Evolutionary conservation across 2,888 invertebrate genomes (phyloP).

Genomic region (Hetaerina titia): DNA sequence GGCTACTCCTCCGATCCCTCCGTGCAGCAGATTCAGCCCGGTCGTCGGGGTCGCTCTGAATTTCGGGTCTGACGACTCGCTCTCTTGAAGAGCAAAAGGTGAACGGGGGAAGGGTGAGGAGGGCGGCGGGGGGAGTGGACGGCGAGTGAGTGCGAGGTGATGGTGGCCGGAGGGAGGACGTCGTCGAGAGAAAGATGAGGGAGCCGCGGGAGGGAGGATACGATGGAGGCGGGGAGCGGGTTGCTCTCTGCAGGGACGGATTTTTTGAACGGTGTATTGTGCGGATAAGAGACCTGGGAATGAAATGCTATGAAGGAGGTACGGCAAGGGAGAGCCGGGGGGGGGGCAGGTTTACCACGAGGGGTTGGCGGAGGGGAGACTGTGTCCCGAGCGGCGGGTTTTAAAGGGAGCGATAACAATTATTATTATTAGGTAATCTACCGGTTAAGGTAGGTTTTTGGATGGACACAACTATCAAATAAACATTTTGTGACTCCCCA

Average conservation of each 20-base stretch:
- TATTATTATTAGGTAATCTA: too few species aligned
- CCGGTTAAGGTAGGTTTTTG: too few species aligned
- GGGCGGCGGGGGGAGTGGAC: neutral
- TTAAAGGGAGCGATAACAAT: too few species aligned
- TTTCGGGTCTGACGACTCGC: neutral
- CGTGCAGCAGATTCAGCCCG: neutral
- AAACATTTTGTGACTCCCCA: too few species aligned
- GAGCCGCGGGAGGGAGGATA: neutral
- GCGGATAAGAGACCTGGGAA: neutral
- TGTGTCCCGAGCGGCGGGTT: too few species aligned
- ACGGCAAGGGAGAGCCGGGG: neutral
- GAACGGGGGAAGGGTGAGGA: too few species aligned
- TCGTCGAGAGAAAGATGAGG: neutral
- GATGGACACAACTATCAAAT: too few species aligned
- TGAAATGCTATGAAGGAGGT: neutral
- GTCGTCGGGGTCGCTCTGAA: neutral
- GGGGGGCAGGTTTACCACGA: neutral
- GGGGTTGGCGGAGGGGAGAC: too few species aligned
- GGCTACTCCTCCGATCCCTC: neutral
- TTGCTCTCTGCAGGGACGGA: neutral
- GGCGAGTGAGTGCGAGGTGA: too few species aligned
- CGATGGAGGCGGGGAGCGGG: neutral
- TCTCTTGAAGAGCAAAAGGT: too few species aligned
- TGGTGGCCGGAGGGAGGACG: neutral
- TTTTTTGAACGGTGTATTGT: neutral